Evolutionary conservation across 2,113 vertebrate genomes (phyloP).

Genomic region (Turnix velox): DNA sequence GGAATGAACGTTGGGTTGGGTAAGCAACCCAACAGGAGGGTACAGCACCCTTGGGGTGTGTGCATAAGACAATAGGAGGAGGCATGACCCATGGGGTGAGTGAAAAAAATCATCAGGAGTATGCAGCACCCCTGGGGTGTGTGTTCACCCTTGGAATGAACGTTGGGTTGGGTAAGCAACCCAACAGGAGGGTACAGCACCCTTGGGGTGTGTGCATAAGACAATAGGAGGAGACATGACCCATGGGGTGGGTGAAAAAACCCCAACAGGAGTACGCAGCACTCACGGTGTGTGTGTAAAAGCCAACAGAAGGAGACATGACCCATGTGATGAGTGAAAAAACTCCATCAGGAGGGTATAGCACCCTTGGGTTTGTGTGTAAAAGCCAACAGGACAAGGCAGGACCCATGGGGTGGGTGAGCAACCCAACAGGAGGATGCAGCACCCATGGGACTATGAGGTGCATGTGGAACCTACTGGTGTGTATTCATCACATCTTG

Average conservation of each 20-base stretch:
- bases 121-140: too few species aligned
- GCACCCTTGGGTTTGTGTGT: not conserved
- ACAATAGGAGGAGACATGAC: accelerated
- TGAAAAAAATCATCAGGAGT: too few species aligned
- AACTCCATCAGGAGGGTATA: not conserved
- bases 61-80: too few species aligned
- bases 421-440: not conserved
- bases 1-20: too few species aligned
- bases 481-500: not conserved
- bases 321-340: accelerated
- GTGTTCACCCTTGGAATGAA: too few species aligned
- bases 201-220: not conserved
- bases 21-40: not conserved
- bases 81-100: not conserved
- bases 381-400: too few species aligned
- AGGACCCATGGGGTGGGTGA: not conserved
- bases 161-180: too few species aligned
- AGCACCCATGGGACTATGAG: not conserved
- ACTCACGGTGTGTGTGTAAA: not conserved
- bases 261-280: too few species aligned
- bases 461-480: not conserved
- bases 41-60: not conserved
- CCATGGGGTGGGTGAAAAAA: accelerated
- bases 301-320: not conserved
- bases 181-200: not conserved